Percentiles rank a stretch among this genome's conserved stretches.
Conservation (phyloP, 2,113 vertebrate species). For the Rutilus rutilus region DNA sequence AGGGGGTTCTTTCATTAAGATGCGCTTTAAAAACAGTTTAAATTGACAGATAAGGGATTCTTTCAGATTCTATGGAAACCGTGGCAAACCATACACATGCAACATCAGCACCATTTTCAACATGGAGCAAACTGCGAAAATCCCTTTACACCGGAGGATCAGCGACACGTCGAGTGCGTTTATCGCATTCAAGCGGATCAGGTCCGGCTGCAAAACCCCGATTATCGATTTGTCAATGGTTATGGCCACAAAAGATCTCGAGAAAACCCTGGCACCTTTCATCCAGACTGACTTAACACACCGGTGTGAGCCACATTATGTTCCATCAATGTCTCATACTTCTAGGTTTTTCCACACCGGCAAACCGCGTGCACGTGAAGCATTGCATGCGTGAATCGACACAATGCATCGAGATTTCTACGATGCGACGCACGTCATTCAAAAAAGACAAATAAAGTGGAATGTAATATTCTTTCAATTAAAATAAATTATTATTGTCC, state of each 20-base stretch:
- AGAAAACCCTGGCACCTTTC: neutral
- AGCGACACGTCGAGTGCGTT: neutral
- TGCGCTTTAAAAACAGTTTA: too few species aligned
- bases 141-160: conserved; percentile 22
- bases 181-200: neutral
- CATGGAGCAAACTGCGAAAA: conserved; percentile 23
- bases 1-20: neutral
- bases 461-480: neutral
- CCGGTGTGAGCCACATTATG: conserved; percentile 1
- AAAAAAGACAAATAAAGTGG: neutral
- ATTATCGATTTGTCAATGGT: neutral
- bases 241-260: neutral
- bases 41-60: neutral
- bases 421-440: neutral
- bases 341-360: conserved; percentile 35
- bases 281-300: neutral
- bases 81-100: conserved; percentile 10
- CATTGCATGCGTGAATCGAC: neutral
- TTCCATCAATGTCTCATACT: neutral
- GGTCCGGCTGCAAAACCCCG: neutral
- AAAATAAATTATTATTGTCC: neutral
- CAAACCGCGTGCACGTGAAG: conserved; percentile 7
- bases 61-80: neutral
- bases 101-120: conserved; percentile 58
- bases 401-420: neutral